A percentile compares a stretch with the other conserved stretches of the same genome.
Evolutionary conservation across 2,797 vertebrate species (phyloP).

Genomic region (Enoplosus armatus): DNA sequence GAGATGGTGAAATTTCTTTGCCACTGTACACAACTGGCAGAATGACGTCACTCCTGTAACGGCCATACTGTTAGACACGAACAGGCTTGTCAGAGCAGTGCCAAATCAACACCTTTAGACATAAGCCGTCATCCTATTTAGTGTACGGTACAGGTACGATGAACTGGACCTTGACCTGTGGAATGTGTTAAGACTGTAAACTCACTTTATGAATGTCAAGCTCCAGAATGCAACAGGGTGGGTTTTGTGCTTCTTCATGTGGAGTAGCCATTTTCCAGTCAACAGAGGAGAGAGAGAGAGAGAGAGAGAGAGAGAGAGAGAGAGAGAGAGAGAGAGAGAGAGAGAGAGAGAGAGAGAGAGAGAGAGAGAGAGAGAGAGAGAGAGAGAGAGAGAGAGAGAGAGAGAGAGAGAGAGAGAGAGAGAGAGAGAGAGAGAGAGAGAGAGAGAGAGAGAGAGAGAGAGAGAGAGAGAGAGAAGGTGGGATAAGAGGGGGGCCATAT

Average conservation of each 20-base stretch:
- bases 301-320: constrained; percentile 29
- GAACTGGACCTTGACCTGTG: constrained; percentile 46
- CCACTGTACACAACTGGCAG: constrained; percentile 24
- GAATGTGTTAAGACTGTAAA: constrained; percentile 48
- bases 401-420: constrained; percentile 6
- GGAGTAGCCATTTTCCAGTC: constrained; percentile 47
- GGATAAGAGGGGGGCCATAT: constrained; percentile 70
- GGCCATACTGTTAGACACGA: constrained; percentile 31
- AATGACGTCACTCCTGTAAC: constrained; percentile 45
- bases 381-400: constrained; percentile 24
- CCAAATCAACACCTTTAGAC: constrained; percentile 46
- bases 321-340: constrained; percentile 50
- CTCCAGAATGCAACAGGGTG: constrained; percentile 47
- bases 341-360: constrained; percentile 54
- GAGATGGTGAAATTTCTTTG: constrained; percentile 26
- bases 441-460: constrained; percentile 34
- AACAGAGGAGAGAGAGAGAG: constrained; percentile 15
- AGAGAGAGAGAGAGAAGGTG: constrained; percentile 59
- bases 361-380: constrained; percentile 49
- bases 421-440: constrained; percentile 27
- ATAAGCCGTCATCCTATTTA: constrained; percentile 43
- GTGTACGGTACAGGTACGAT: constrained; percentile 10
- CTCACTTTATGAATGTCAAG: constrained; percentile 50
- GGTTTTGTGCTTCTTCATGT: constrained; percentile 27
- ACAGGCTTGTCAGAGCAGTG: constrained; percentile 40